A percentile compares a stretch with the other conserved stretches of the same genome.
Evolutionary conservation across 2,888 invertebrate genomes (phyloP).

Genomic region (Meiosimyza platycephala): DNA sequence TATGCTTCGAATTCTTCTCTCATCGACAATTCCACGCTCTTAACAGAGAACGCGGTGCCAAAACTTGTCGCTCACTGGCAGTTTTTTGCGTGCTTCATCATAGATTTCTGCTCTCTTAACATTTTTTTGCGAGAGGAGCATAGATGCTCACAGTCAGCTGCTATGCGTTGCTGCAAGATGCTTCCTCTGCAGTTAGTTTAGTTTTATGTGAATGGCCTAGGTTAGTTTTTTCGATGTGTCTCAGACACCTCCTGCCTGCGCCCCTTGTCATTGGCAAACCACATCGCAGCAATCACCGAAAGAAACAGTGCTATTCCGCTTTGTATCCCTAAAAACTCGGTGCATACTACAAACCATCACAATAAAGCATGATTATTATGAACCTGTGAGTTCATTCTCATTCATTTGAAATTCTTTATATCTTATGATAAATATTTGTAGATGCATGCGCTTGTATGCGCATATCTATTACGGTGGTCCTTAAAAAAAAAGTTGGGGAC

Average conservation of each 20-base stretch:
- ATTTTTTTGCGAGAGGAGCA: neutral
- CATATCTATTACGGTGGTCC: no score
- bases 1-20: no score
- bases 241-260: neutral
- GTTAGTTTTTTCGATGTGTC: conserved; percentile 19
- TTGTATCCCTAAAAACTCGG: no score
- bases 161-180: neutral
- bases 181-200: conserved; percentile 10
- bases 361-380: no score
- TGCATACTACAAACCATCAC: no score
- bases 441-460: no score
- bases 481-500: no score
- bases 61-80: neutral
- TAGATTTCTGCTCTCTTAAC: neutral
- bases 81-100: conserved; percentile 11
- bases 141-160: neutral
- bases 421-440: no score
- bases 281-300: neutral
- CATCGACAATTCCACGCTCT: neutral
- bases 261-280: neutral
- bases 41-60: neutral
- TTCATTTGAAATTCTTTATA: no score
- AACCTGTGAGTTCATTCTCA: no score
- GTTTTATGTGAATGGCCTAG: conserved; percentile 23
- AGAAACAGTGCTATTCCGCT: no score